Evolutionary conservation across 2,797 vertebrate genomes (phyloP).

Genomic region (Synaphobranchus kaupii): DNA sequence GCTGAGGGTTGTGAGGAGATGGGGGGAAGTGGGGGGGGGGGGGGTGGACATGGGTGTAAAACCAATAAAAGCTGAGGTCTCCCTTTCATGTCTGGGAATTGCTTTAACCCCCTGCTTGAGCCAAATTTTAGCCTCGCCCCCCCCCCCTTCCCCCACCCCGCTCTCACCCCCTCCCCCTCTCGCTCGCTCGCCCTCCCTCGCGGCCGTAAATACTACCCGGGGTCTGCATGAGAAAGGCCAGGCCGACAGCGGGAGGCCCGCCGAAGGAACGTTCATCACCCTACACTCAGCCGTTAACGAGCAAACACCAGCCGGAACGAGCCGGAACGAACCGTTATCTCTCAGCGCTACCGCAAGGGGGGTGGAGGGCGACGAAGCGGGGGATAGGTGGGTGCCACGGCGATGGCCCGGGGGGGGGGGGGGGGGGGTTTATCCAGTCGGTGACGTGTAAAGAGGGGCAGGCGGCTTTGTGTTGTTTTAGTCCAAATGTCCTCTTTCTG

Average conservation of each 20-base stretch:
- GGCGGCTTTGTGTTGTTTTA: neutral
- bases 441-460: neutral
- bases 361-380: neutral
- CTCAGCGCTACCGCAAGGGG: neutral
- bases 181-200: neutral
- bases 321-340: neutral
- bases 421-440: neutral
- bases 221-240: constrained; percentile 8
- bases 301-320: neutral
- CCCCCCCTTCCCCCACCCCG: neutral
- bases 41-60: neutral
- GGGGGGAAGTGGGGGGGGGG: neutral
- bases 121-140: neutral
- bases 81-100: neutral
- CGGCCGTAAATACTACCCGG: neutral
- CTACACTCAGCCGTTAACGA: neutral
- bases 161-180: neutral
- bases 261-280: neutral
- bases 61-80: neutral
- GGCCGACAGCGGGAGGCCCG: neutral
- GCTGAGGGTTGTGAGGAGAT: neutral
- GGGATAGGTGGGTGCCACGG: neutral
- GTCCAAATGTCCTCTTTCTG: neutral
- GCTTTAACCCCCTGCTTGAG: constrained; percentile 1
- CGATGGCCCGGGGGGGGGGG: neutral